Evolutionary conservation across 2,113 vertebrate species (phyloP).

Genomic region (Phyllopteryx taeniolatus): DNA sequence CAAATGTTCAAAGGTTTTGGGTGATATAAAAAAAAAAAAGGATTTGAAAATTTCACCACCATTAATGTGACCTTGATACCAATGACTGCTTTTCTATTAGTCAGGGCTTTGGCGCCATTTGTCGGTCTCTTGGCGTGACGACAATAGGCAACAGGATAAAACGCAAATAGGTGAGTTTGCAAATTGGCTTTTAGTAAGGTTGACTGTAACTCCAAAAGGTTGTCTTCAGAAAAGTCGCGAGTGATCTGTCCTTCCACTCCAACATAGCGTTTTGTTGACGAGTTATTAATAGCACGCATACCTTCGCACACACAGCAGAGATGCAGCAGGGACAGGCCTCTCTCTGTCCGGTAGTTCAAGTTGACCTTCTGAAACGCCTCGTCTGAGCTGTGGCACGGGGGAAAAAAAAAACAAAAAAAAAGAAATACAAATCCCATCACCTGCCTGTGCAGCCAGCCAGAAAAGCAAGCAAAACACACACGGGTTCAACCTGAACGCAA

Average conservation of each 20-base stretch:
- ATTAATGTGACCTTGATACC: too few relatives aligned
- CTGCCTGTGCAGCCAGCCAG: background rate
- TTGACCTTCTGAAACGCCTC: conserved; percentile 94
- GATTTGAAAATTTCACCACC: too few relatives aligned
- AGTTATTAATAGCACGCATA: conserved; percentile 72
- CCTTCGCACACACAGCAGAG: conserved; percentile 88
- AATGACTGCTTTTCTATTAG: too few relatives aligned
- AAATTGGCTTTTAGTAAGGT: background rate
- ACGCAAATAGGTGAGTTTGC: background rate
- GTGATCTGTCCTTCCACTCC: conserved; percentile 29
- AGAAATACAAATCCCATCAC: background rate
- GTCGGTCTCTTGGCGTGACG: too few relatives aligned
- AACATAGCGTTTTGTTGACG: conserved; percentile 33
- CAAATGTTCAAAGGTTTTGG: too few relatives aligned
- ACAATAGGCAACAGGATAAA: background rate
- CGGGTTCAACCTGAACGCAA: conserved; percentile 82
- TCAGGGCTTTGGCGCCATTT: too few relatives aligned
- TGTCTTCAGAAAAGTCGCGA: conserved; percentile 22
- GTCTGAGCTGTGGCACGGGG: conserved; percentile 79
- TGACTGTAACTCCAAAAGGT: conserved; percentile 11
- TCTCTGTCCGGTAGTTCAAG: conserved; percentile 86
- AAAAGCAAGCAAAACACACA: background rate
- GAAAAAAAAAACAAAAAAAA: conserved; percentile 22
- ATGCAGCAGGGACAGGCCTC: conserved; percentile 88
- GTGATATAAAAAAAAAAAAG: too few relatives aligned